Base-by-base conservation (phyloP, 64 coral and sea anemone species). In the Hydrozoanthus tunicans region DNA sequence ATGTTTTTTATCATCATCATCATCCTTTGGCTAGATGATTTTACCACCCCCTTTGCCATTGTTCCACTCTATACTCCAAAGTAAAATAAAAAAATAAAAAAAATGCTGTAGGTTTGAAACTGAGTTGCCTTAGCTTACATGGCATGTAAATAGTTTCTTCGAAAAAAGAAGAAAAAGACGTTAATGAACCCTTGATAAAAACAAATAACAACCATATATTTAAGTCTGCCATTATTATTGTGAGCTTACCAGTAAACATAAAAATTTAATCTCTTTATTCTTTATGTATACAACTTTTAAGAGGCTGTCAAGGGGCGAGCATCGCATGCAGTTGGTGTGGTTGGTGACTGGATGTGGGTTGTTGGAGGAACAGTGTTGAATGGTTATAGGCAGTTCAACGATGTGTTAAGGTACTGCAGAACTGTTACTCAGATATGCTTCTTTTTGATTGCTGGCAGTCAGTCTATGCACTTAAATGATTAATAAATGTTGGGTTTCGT, bases 341-440 rank as follows among this genome's bases (percentile, higher is more conserved):
- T 86, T 73, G 83, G 83, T 43, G 58, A 53, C 55, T 73, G 68
- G 69, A 86, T 86, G 83, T 88, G 84, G 84, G 84, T 88, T 12
- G 11, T 88, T 32, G 84, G 84, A 61, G 84, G 84, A 61, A 88
- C 23, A 73, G 84, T 27, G 32, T 59, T 88, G n/a, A 20, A 73
- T 88, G 69, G 43, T 5, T 24, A 26, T 13, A 88, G 6, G 12
- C 84, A 60, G 4, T 59, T 88, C 25, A 61, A 32, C 15, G 24
- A 59, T 74, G 7, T 88, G 4, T 60, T 58, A 72, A 88, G 84
- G 84, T 88, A 83, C 1, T 63, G 58, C 6, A 17, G 14, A 24
- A 5, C 26, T 7, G 9, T 51, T 14, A 56, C 1, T 74, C 6
- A 24, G 58, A 27, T 3, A 7, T 9, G 1, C 4, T 64, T 20